Base-by-base conservation (phyloP, 2,797 vertebrate species). In the Delichon dasypus region DNA sequence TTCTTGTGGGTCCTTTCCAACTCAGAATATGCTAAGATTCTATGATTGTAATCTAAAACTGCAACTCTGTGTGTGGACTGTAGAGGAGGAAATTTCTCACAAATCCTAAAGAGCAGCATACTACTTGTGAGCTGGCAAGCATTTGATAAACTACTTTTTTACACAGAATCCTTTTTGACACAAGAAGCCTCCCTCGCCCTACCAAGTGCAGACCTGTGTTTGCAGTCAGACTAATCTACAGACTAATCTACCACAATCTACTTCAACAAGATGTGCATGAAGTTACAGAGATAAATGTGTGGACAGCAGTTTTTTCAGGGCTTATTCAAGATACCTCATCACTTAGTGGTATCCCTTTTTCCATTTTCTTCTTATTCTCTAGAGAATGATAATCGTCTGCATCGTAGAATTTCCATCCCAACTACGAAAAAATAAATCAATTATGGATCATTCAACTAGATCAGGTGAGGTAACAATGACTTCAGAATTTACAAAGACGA, bases 351-450 rank as follows among this genome's bases (percentile, higher is more conserved):
- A 98, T 98, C 64, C 98, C 98, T n/a, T 95, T 95, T 62, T 97
- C 65, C 99, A 99, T 99, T 97, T 99, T 99, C 76, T 95, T 96
- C 64, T 97, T 98, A 74, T 98, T 99, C 93, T 98, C 98, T 53
- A 94, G 93, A 8, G 99, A 96, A 94, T 99, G 99, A 87, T 98
- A 99, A 93, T 98, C 95, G 42, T 99, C 99, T 4, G 98, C 99
- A 94, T 99, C 99, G 9, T 98, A 98, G 90, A 99, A 98, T 27
- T 98, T 98, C 98, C 98, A 99, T 18, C 98, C 98, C 64, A 99
- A 94, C 99, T 99, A 96, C 85, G 90, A 84, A 66, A 13, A 51
- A 36, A n/a, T 1, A 21, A n/a, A n/a, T 5, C 26, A 14, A 78
- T 15, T 8, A 54, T 2, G 5, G 22, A 20, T 25, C 12, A 16